Evolutionary conservation across 1,140 invertebrate species (phyloP), one percentile per base, ranked within the genome.

Genomic region (Drosophila varians): DNA sequence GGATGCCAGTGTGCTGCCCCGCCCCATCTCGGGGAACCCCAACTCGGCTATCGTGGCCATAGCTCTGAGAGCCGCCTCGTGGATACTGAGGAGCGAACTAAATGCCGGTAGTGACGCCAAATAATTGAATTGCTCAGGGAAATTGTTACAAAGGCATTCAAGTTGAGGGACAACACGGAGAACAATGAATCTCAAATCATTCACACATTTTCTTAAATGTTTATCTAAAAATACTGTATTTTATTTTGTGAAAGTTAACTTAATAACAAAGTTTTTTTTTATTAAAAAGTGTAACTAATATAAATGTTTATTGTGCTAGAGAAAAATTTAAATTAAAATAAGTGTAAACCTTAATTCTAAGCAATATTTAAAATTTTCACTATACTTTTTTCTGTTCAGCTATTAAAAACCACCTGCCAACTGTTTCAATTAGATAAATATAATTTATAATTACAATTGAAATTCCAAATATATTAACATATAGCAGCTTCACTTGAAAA

Each of bases 1-100:
- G 28, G 95, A 96, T 74, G 94, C 94, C 8, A 96, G 95, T 76
- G 92, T 96, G 7, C 73, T 96, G 26, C 95, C 96, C 0, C 91
- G 93, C 0, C 94, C 94, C 0, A 90, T 95, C 25, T 94, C 94
- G 0, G 93, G 94, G 5, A 94, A 93, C 56, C 95, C 95, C 0
- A 95, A 96, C 84, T 95, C 94, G 1, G 92, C 94, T 1, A 89
- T 96, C 4, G 90, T 94, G 0, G 94, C 93, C 4, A 93, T 95
- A 74, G 95, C 95, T 0, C 93, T 95, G 74, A 93, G 92, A 52
- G 94, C 94, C 0, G 93, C 93, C 0, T 93, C 95, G 48, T 76
- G 95, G 36, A 93, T 95, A 55, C 71, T 91, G 6, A 80, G 77
- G 46, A 71, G 62, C 40, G 83, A 90, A 46, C 43, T 83, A 26